Evolutionary conservation across 2,113 vertebrate species (phyloP).

Genomic region (Noturus placidus): DNA sequence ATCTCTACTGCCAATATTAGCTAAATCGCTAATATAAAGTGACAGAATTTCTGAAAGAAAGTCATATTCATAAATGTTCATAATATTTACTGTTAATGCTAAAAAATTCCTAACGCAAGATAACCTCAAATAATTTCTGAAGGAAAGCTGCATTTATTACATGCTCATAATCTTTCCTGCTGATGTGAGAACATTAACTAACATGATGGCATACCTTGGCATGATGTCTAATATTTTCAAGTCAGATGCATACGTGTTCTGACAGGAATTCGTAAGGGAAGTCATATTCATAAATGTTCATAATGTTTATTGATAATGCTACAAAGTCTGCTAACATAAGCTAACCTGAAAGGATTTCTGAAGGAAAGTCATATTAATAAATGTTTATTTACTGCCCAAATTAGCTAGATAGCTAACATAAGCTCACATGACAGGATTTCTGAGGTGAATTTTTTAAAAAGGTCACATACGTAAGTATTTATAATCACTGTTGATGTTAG

Average conservation of each 20-base stretch:
- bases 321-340: background rate
- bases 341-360: background rate
- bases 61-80: background rate
- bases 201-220: background rate
- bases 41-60: background rate
- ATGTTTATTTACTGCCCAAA: too few relatives aligned
- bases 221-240: background rate
- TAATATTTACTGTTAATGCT: background rate
- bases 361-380: background rate
- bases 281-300: background rate
- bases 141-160: background rate
- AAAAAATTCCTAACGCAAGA: background rate
- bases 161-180: background rate
- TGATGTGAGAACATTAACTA: background rate
- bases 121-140: background rate
- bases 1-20: background rate
- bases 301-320: background rate
- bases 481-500: background rate
- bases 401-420: background rate
- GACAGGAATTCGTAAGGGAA: background rate
- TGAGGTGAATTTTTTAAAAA: background rate
- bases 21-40: background rate
- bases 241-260: background rate
- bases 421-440: background rate
- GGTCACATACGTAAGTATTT: background rate